These are phyloP conservation scores for Portunus trituberculatus DNA, from an alignment of 1,140 invertebrate species.

Conservation along the genomic window DNA sequence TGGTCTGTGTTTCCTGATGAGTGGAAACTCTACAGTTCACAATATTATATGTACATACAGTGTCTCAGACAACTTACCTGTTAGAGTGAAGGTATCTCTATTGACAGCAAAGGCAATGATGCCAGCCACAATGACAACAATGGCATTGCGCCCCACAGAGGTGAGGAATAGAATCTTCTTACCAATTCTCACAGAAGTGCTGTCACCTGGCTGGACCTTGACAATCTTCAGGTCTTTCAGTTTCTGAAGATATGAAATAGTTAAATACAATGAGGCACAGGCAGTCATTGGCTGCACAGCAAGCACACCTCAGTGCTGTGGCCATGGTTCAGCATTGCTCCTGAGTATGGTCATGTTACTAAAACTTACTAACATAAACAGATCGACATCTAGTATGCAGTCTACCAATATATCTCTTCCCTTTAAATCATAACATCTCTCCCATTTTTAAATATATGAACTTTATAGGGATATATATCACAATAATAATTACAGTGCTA, in stretches of 20 bases:
- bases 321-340: too few relatives aligned
- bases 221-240: slow-evolving; percentile 70
- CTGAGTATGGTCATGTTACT: too few relatives aligned
- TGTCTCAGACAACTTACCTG: slow-evolving; percentile 54
- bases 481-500: too few relatives aligned
- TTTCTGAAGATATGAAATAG: slow-evolving; percentile 69
- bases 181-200: slow-evolving; percentile 77
- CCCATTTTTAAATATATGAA: too few relatives aligned
- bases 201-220: slow-evolving; percentile 77
- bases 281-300: neutral
- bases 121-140: slow-evolving; percentile 87
- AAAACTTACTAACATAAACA: neutral
- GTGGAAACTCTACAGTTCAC: too few relatives aligned
- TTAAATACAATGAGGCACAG: neutral
- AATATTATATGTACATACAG: too few relatives aligned
- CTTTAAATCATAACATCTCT: too few relatives aligned
- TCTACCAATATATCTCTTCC: too few relatives aligned
- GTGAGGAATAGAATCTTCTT: slow-evolving; percentile 86
- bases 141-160: slow-evolving; percentile 88
- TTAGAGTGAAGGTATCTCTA: slow-evolving; percentile 54
- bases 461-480: too few relatives aligned
- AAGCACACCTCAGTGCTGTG: too few relatives aligned
- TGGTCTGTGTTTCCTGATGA: too few relatives aligned
- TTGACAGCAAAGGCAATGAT: slow-evolving; percentile 79
- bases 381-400: too few relatives aligned